These are phyloP conservation scores for Sminthurinus signatus DNA, from an alignment of 1,140 invertebrate species.

Conservation along the genomic window DNA sequence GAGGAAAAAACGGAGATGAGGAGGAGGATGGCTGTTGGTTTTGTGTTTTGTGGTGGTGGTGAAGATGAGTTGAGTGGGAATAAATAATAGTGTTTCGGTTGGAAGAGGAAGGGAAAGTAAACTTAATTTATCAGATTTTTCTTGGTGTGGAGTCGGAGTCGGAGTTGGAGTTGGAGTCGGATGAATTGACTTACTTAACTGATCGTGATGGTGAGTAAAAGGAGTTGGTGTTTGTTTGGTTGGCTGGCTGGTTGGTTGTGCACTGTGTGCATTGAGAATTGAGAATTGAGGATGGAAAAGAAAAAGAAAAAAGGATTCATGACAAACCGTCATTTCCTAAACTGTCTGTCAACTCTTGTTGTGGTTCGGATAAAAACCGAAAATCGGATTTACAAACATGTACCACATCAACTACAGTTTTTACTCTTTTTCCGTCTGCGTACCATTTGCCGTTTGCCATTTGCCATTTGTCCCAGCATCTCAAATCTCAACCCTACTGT, in stretches of 20 bases:
- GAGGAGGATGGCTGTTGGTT: no score
- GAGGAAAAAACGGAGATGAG: no score
- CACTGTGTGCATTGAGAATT: not conserved
- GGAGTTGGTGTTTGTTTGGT: not conserved
- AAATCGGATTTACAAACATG: constrained; percentile 16
- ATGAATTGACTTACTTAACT: not conserved
- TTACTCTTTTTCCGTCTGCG: not conserved
- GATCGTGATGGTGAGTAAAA: not conserved
- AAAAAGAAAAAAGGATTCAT: not conserved
- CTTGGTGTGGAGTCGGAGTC: not conserved
- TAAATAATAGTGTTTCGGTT: not conserved
- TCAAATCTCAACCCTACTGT: not conserved
- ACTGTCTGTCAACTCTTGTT: constrained; percentile 19
- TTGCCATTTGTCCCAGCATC: not conserved
- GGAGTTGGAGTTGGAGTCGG: not conserved
- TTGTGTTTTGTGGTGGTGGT: no score
- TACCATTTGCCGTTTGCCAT: not conserved
- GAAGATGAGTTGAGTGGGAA: no score
- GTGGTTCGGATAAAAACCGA: constrained; percentile 17
- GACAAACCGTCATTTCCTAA: constrained; percentile 27
- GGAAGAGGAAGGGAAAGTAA: constrained; percentile 11
- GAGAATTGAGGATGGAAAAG: not conserved
- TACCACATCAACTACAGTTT: not conserved
- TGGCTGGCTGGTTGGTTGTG: not conserved
- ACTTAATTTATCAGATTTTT: constrained; percentile 25